Conservation (phyloP, 2,113 vertebrate genomes). For the Maccullochella peelii region DNA sequence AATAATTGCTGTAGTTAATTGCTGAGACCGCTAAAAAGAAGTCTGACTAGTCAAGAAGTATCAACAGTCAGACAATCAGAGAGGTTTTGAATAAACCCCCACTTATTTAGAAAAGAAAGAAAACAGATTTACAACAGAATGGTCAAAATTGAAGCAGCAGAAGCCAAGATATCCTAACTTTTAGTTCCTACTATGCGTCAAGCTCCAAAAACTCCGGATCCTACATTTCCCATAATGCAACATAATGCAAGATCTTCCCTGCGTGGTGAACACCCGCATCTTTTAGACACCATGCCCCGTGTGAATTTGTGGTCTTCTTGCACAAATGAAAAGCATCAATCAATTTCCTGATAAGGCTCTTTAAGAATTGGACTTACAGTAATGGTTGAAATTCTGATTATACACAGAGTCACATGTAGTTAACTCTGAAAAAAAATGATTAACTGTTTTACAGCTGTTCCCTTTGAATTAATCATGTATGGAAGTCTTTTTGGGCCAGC, state of each 20-base stretch:
- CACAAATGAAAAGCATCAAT: background rate
- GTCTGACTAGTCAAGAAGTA: background rate
- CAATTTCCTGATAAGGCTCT: conserved; percentile 6
- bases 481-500: background rate
- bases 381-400: background rate
- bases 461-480: background rate
- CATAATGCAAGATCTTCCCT: background rate
- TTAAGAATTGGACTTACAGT: background rate
- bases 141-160: background rate
- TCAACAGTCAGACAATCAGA: background rate
- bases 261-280: background rate
- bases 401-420: background rate
- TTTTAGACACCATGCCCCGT: background rate
- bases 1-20: background rate
- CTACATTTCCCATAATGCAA: conserved; percentile 31
- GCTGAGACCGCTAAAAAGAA: background rate
- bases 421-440: background rate
- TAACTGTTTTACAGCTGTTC: background rate
- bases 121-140: background rate
- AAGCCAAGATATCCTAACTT: no score
- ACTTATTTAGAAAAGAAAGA: background rate
- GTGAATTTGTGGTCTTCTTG: background rate
- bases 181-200: background rate
- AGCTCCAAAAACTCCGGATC: background rate
- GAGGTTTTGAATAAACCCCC: background rate